Base-by-base conservation (phyloP, 2,113 vertebrate species). In the Geococcyx californianus region DNA sequence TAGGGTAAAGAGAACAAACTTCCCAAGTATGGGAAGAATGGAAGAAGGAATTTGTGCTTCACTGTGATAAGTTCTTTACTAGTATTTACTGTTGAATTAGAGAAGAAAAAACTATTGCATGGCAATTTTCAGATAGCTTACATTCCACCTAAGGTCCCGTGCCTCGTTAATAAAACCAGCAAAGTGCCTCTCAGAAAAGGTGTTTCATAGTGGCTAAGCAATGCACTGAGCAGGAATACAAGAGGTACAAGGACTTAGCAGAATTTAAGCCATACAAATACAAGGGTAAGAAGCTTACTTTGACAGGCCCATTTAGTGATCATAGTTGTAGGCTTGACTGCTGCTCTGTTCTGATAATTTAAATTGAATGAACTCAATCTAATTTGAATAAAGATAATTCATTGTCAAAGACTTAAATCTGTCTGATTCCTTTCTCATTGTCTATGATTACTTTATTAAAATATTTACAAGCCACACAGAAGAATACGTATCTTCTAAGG, bases 21-120 rank as follows among this genome's bases (percentile, higher is more conserved):
- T 86, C 15, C 8, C 3, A 88, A 92, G 86, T 75, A 96, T 94
- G 96, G 68, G 29, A 96, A 56, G 93, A 97, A 94, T 93, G 88
- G 67, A 25, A 92, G 60, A 66, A 94, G 83, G 93, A 93, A 92
- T 93, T 86, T 92, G 68, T 90, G 34, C 55, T 88, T 91, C 40
- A 36, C 56, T 84, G 54, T 58, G 1, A 45, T 82, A 47, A 20
- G 79, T 94, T 91, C 79, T 78, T 70, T 73, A 86, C 64, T 74
- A 56, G 15, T 36, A 92, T 94, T 84, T 56, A 21, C 40, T 84
- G 13, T 52, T 70, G 60, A 81, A 62, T 66, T 81, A 81, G 36
- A 84, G 63, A 87, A 94, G 54, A 79, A 84, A 23, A 81, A 83
- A 67, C 38, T 88, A 51, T 86, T 85, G 47, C n/a, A 42, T 49